phyloP scores from a whole-genome alignment of 2,797 vertebrate species.

The Melanotaenia maccullochi region DNA sequence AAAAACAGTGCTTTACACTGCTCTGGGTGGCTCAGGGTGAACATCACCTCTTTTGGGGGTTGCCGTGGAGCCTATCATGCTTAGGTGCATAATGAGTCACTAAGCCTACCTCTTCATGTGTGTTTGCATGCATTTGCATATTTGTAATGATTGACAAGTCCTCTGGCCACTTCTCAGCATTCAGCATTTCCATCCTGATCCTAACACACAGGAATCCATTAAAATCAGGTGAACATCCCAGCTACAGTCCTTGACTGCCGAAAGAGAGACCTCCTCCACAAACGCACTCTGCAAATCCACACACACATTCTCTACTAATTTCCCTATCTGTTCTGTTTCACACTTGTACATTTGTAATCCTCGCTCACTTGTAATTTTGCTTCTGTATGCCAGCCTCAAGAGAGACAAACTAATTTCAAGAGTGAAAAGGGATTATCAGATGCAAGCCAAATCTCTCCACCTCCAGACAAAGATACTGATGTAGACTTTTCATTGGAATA shows the following conservation, averaged over 20 bases:
- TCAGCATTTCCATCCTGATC: conserved; percentile 25
- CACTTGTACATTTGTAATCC: conserved; percentile 75
- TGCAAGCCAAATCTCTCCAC: conserved; percentile 70
- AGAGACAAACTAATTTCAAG: conserved; percentile 79
- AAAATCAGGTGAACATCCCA: conserved; percentile 58
- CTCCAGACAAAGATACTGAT: conserved; percentile 76
- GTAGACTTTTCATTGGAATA: conserved; percentile 69
- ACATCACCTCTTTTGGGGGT: conserved; percentile 50
- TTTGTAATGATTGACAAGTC: conserved; percentile 19
- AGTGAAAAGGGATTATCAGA: conserved; percentile 79
- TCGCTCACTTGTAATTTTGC: conserved; percentile 71
- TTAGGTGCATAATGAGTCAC: conserved; percentile 66
- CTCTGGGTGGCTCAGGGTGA: conserved; percentile 32
- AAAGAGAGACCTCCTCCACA: conserved; percentile 41
- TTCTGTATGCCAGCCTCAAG: conserved; percentile 63
- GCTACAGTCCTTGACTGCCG: conserved; percentile 53
- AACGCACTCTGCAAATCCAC: conserved; percentile 17
- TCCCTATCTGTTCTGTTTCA: conserved; percentile 69
- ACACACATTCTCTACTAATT: conserved; percentile 42
- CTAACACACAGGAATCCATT: conserved; percentile 61
- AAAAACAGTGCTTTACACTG: conserved; percentile 35
- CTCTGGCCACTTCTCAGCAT: conserved; percentile 38
- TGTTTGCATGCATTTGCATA: conserved; percentile 8
- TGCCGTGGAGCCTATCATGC: conserved; percentile 53
- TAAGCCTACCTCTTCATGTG: conserved; percentile 29